phyloP scores from a whole-genome alignment of 2,113 vertebrate species.

The Brachyistius frenatus region DNA sequence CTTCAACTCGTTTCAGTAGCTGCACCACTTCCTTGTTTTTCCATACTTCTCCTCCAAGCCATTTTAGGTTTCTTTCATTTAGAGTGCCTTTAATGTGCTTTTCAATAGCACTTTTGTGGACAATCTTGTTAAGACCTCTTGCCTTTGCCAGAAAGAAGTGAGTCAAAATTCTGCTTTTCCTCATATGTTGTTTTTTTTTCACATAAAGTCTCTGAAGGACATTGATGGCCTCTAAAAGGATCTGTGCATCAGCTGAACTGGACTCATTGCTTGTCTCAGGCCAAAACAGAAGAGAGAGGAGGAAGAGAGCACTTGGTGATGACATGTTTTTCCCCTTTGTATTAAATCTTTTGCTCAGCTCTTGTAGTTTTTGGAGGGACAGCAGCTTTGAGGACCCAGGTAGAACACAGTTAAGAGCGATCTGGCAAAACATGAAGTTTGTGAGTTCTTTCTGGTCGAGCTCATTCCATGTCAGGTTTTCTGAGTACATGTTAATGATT shows the following conservation, averaged over 20 bases:
- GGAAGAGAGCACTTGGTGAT: slow-evolving; percentile 71
- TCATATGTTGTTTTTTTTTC: slow-evolving; percentile 71
- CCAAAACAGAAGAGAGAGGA: slow-evolving; percentile 84
- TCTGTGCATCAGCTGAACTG: slow-evolving; percentile 47
- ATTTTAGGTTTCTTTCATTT: slow-evolving; percentile 75
- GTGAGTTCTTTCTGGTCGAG: slow-evolving; percentile 78
- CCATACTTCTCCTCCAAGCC: slow-evolving; percentile 76
- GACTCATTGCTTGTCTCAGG: slow-evolving; percentile 71
- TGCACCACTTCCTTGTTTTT: slow-evolving; percentile 38
- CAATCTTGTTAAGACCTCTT: slow-evolving; percentile 75
- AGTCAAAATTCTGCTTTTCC: slow-evolving; percentile 75
- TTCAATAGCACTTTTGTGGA: slow-evolving; percentile 76
- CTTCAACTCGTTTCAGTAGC: slow-evolving; percentile 75
- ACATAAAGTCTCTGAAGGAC: slow-evolving; percentile 58
- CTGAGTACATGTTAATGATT: slow-evolving; percentile 75
- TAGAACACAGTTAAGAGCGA: slow-evolving; percentile 76
- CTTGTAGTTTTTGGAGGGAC: slow-evolving; percentile 55
- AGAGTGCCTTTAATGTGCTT: slow-evolving; percentile 72
- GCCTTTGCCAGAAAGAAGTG: slow-evolving; percentile 81
- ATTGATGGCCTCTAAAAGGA: slow-evolving; percentile 75
- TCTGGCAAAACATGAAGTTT: slow-evolving; percentile 79
- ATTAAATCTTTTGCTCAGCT: slow-evolving; percentile 66
- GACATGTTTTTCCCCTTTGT: background rate
- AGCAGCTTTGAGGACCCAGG: slow-evolving; percentile 76
- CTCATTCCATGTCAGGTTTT: background rate